Percentiles rank a stretch among this genome's conserved stretches.
These are phyloP conservation scores for Lontra canadensis DNA, from an alignment of 2,113 vertebrate genomes.

Conservation along the genomic window DNA sequence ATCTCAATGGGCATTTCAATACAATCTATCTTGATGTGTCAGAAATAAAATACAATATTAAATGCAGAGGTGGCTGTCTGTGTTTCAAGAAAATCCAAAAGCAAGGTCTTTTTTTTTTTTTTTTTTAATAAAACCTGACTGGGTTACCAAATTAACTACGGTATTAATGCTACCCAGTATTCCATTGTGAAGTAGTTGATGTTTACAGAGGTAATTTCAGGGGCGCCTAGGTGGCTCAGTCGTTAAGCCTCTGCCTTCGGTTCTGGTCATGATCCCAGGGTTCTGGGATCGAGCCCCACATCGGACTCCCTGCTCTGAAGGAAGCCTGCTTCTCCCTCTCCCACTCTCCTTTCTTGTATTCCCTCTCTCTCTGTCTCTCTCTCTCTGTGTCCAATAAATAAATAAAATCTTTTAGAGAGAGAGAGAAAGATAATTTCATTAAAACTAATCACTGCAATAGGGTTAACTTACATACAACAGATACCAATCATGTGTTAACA, in stretches of 20 bases:
- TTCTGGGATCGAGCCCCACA: too few species aligned
- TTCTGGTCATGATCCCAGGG: too few species aligned
- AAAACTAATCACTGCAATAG: not conserved
- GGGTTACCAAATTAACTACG: not conserved
- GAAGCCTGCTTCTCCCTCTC: too few species aligned
- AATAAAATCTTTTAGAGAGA: too few species aligned
- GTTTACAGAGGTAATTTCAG: not conserved
- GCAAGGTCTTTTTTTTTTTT: not conserved
- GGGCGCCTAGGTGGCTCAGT: too few species aligned
- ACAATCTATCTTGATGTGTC: not conserved
- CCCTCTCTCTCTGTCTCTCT: too few species aligned
- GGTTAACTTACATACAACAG: not conserved
- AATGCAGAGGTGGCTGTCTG: not conserved
- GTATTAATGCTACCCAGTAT: not conserved
- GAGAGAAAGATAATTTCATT: not conserved
- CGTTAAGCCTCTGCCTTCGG: too few species aligned
- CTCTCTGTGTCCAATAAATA: too few species aligned
- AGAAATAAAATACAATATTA: not conserved
- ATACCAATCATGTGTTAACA: not conserved
- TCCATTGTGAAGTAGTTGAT: not conserved
- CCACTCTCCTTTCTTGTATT: too few species aligned
- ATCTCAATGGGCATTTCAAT: not conserved
- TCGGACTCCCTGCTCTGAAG: too few species aligned
- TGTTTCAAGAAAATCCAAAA: not conserved
- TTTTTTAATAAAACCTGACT: not conserved